Conservation (phyloP, 23 tunicate species). For the Halocynthia roretzi region DNA sequence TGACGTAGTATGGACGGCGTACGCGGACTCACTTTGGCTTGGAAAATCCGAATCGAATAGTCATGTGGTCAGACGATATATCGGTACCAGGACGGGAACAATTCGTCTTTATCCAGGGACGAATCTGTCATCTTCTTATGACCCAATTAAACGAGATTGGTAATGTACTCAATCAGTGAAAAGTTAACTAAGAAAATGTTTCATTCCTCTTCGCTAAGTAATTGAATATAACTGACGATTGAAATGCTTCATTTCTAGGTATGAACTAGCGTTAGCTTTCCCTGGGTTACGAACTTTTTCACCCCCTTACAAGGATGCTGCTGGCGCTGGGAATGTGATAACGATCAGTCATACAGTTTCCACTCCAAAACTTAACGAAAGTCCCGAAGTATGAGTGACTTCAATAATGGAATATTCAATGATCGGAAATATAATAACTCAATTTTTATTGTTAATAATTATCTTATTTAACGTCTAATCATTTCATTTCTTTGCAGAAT, state of each 20-base stretch:
- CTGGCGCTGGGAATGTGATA: slow-evolving; percentile 50
- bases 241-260: slow-evolving; percentile 26
- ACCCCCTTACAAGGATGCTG: slow-evolving; percentile 45
- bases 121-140: slow-evolving; percentile 17
- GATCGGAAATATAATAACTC: neutral
- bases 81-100: slow-evolving; percentile 44
- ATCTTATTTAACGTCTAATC: neutral
- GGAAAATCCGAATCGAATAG: neutral
- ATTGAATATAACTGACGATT: neutral
- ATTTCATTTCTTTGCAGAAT: neutral
- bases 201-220: neutral
- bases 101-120: slow-evolving; percentile 43
- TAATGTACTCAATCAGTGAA: neutral
- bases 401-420: neutral
- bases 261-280: slow-evolving; percentile 34
- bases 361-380: slow-evolving; percentile 3
- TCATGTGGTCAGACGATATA: slow-evolving; percentile 20
- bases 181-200: neutral
- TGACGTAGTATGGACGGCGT: slow-evolving; percentile 58
- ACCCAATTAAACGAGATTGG: slow-evolving; percentile 2
- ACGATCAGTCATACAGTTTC: slow-evolving; percentile 43
- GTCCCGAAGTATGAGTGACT: neutral
- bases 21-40: slow-evolving; percentile 39
- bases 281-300: slow-evolving; percentile 25
- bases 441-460: neutral